Base-by-base conservation (phyloP, 1,140 invertebrate species). In the Drosophila quadrilineata region DNA sequence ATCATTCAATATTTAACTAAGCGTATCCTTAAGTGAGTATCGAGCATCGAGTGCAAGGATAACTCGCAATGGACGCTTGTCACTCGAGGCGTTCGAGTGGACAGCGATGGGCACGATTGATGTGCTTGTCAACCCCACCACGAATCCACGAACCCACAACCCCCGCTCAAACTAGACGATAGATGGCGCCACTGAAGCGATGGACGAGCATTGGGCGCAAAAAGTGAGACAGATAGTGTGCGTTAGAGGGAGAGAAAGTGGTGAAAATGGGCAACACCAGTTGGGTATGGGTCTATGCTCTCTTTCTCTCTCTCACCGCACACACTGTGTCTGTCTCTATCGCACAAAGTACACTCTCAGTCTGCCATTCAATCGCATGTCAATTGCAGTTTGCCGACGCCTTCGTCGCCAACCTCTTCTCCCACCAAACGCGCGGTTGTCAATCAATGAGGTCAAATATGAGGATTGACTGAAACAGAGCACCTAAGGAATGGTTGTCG, bases 341-440 rank as follows among this genome's bases (percentile, higher is more conserved):
- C n/a, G n/a, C n/a, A n/a, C n/a, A n/a, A n/a, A n/a, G n/a, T n/a
- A 49, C 35, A 65, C 28, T 65, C 54, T 43, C 21, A 6, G 54
- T 21, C 16, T n/a, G 50, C 45, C 36, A 56, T 57, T 64, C 60
- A 63, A 57, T 56, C 52, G 31, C 59, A 46, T 56, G 50, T 57
- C 60, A 59, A 43, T 58, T 57, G 60, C 41, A 64, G 24, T 28
- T 17, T 17, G 22, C n/a, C 8, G 6, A 21, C 6, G 6, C 8
- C 8, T 24, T 14, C 28, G n/a, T n/a, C n/a, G n/a, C n/a, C n/a
- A 8, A 21, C 22, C 24, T 17, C 8, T 14, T 10, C 14, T n/a
- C 19, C 29, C 12, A 10, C 53, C 2, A 0, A 14, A 1, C 24
- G 9, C 5, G 40, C 36, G n/a, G 29, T 41, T 41, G 14, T 57